Conservation (phyloP, 2,797 vertebrate species). For the Dromococcyx pavoninus region DNA sequence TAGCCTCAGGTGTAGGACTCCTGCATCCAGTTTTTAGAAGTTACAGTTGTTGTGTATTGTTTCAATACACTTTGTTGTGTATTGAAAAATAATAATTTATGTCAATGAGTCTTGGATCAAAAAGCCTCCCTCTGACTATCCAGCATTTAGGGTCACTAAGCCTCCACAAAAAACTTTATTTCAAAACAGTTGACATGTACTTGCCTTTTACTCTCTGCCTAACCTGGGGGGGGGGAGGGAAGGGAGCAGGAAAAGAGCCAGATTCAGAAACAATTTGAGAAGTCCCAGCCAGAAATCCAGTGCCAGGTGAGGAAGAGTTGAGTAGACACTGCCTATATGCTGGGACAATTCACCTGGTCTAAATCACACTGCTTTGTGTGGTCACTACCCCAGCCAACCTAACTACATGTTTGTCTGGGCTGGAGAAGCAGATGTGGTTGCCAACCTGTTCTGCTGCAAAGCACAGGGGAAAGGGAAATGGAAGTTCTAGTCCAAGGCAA, state of each 20-base stretch:
- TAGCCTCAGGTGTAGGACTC: not conserved
- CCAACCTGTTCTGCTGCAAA: constrained; percentile 16
- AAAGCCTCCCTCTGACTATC: not conserved
- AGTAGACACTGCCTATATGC: not conserved
- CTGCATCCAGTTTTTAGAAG: not conserved
- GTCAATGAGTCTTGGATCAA: not conserved
- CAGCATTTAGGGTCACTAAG: not conserved
- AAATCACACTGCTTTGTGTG: not conserved
- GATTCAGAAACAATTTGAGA: not conserved
- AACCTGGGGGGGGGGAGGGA: rapidly evolving
- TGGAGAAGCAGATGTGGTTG: not conserved
- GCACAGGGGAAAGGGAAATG: not conserved
- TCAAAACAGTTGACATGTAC: not conserved
- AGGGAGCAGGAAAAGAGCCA: not conserved
- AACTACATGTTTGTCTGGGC: not conserved
- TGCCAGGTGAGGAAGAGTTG: not conserved
- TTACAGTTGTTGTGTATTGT: not conserved
- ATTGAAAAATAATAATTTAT: not conserved
- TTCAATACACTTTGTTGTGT: not conserved
- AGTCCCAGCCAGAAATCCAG: not conserved
- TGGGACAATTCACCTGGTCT: not conserved
- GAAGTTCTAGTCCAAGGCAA: constrained; percentile 20
- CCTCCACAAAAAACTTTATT: not conserved
- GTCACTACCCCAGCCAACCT: not conserved
- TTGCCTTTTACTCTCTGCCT: not conserved